These are phyloP conservation scores for Sceloporus undulatus DNA, from an alignment of 2,113 vertebrate genomes.

Conservation along the genomic window DNA sequence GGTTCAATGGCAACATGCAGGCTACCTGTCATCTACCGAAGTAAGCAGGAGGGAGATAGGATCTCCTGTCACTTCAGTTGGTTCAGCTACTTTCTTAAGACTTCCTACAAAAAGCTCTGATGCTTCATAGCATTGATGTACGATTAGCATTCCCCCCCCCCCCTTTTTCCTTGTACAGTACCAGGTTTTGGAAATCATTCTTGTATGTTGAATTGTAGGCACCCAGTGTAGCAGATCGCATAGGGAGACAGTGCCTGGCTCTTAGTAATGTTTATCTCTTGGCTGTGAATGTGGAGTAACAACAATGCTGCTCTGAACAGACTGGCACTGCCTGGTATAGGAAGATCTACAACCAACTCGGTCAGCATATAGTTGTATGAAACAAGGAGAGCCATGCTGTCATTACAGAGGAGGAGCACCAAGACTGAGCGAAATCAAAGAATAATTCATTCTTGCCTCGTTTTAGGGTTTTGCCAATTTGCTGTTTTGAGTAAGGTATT, in stretches of 20 bases:
- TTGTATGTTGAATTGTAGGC: conserved; percentile 35
- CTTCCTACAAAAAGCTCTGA: background rate
- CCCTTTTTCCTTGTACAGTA: conserved; percentile 17
- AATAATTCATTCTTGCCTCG: background rate
- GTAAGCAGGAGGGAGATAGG: no score
- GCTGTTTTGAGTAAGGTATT: background rate
- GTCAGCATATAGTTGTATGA: conserved; percentile 67
- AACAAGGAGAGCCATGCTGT: conserved; percentile 52
- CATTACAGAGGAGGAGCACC: conserved; percentile 43
- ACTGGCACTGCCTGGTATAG: conserved; percentile 72
- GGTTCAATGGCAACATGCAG: no score
- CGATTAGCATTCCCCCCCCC: no score
- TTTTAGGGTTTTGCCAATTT: background rate
- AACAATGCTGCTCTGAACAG: conserved; percentile 74
- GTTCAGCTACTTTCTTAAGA: no score
- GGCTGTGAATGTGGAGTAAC: conserved; percentile 71
- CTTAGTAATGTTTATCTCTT: conserved; percentile 71
- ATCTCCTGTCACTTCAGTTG: no score
- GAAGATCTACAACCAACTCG: conserved; percentile 66
- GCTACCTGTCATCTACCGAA: no score
- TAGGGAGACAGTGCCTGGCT: conserved; percentile 62
- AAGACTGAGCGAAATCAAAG: background rate
- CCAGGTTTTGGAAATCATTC: conserved; percentile 32
- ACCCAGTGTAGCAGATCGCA: conserved; percentile 20
- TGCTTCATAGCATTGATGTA: background rate